Evolutionary conservation across 1,140 invertebrate genomes (phyloP).

Genomic region (Hyphantria cunea): DNA sequence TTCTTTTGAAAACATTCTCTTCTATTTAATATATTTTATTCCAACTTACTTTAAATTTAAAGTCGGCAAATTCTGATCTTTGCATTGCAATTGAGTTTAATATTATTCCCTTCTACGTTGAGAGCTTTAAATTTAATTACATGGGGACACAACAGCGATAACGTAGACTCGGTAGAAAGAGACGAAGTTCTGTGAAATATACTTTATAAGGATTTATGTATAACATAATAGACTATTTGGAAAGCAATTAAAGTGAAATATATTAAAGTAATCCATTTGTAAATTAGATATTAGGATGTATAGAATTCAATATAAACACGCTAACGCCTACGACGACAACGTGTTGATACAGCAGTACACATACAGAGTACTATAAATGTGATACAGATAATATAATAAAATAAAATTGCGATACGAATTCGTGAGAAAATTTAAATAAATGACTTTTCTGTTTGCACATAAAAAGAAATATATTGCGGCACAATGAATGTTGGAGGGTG

Average conservation of each 20-base stretch:
- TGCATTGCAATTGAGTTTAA: constrained; percentile 76
- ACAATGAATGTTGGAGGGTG: constrained; percentile 77
- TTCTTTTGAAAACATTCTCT: neutral
- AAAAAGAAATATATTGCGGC: constrained; percentile 82
- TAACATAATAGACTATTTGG: constrained; percentile 1
- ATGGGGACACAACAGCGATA: constrained; percentile 68
- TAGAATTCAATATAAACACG: constrained; percentile 22
- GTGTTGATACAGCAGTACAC: constrained; percentile 48
- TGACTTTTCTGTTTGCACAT: constrained; percentile 82
- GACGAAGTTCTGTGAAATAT: constrained; percentile 28
- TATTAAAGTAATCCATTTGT: neutral
- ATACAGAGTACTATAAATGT: constrained; percentile 73
- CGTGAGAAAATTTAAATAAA: constrained; percentile 82
- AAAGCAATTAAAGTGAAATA: constrained; percentile 1
- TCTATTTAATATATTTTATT: neutral
- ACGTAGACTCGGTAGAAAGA: constrained; percentile 45
- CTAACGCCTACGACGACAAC: constrained; percentile 31
- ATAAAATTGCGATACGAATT: constrained; percentile 81
- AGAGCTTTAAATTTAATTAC: constrained; percentile 79
- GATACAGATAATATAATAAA: constrained; percentile 81
- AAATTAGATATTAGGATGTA: too few species aligned
- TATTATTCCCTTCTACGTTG: constrained; percentile 71
- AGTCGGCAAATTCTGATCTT: constrained; percentile 70
- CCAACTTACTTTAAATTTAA: constrained; percentile 36
- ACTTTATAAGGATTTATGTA: constrained; percentile 6